phyloP scores from a whole-genome alignment of 2,113 vertebrate species.

The Diphyllodes magnificus region DNA sequence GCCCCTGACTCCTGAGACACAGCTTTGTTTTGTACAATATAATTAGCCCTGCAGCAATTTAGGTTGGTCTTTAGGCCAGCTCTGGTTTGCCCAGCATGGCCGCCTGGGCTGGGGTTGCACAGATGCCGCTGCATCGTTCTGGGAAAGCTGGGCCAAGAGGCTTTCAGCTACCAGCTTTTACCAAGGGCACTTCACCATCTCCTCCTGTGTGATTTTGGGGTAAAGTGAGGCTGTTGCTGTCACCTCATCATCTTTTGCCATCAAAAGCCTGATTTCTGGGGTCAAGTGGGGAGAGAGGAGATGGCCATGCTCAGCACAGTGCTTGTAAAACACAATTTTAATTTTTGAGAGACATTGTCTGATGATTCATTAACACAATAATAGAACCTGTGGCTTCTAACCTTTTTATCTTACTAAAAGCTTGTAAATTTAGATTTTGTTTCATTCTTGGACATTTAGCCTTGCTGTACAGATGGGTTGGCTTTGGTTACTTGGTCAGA shows the following conservation, averaged over 20 bases:
- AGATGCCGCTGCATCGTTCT: rapidly evolving
- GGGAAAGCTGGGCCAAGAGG: background rate
- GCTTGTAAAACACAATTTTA: background rate
- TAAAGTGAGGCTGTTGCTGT: background rate
- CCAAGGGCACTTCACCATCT: background rate
- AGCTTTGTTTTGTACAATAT: background rate
- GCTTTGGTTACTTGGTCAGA: background rate
- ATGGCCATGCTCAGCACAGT: background rate
- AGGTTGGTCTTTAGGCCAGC: background rate
- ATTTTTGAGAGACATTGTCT: background rate
- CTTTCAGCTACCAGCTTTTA: background rate
- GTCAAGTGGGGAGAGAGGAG: background rate
- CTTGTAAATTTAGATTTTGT: background rate
- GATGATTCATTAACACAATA: background rate
- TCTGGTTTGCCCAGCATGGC: background rate
- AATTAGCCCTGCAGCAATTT: background rate
- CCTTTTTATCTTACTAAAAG: background rate
- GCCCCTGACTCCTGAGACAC: background rate
- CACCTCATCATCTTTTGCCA: background rate
- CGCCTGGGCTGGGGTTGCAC: background rate
- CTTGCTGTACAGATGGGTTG: background rate
- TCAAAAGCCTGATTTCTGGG: background rate
- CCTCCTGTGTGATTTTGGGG: background rate
- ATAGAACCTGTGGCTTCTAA: background rate
- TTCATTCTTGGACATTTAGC: background rate